Percentiles rank a stretch among this genome's conserved stretches.
phyloP scores from a whole-genome alignment of 2,888 invertebrate species.

The Ptychoptera albimana region DNA sequence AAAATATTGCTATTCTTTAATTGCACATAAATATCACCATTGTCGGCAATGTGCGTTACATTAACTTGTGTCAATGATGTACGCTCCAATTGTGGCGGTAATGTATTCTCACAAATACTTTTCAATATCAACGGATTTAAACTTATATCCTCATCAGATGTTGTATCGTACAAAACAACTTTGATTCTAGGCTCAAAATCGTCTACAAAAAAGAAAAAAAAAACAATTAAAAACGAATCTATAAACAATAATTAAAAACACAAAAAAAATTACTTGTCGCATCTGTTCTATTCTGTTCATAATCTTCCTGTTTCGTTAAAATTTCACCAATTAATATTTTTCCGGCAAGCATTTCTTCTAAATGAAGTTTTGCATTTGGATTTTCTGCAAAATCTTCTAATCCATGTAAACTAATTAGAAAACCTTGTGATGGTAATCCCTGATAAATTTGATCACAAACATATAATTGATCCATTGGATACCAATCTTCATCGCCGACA shows the following conservation, averaged over 20 bases:
- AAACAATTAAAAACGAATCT: too few species aligned
- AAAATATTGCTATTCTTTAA: conserved; percentile 21
- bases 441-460: conserved; percentile 47
- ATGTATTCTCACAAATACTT: conserved; percentile 31
- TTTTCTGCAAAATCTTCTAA: conserved; percentile 45
- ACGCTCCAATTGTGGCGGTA: conserved; percentile 21
- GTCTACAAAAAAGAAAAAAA: not conserved
- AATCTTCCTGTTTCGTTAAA: conserved; percentile 23
- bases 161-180: conserved; percentile 47
- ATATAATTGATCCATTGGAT: conserved; percentile 38
- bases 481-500: conserved; percentile 50
- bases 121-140: conserved; percentile 43
- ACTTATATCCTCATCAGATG: conserved; percentile 44
- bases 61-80: conserved; percentile 21
- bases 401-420: conserved; percentile 51
- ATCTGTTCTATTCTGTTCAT: conserved; percentile 5
- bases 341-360: conserved; percentile 32
- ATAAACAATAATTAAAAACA: not conserved
- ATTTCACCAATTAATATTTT: conserved; percentile 41
- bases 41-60: conserved; percentile 23
- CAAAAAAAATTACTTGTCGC: not conserved
- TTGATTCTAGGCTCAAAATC: conserved; percentile 25
- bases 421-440: conserved; percentile 51
- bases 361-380: conserved; percentile 21
- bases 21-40: conserved; percentile 25